phyloP scores from a whole-genome alignment of 2,113 vertebrate species.

The Prietella phreatophila region DNA sequence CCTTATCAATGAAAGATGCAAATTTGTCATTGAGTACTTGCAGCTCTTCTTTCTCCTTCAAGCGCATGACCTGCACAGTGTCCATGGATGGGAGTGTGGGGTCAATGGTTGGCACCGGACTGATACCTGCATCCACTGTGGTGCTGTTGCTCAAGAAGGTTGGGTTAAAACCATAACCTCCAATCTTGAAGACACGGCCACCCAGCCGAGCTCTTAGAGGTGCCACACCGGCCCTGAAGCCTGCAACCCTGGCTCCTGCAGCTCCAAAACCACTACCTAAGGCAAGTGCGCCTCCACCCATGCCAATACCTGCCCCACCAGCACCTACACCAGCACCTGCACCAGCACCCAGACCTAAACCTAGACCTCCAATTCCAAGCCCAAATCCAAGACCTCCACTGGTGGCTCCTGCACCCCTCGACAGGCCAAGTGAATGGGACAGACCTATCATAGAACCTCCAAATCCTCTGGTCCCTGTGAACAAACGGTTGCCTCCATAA shows the following conservation, averaged over 20 bases:
- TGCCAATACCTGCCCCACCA: slow-evolving; percentile 36
- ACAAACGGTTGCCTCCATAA: slow-evolving; percentile 63
- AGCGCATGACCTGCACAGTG: slow-evolving; percentile 56
- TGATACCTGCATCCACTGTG: slow-evolving; percentile 32
- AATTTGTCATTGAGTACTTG: slow-evolving; percentile 63
- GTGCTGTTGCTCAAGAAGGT: slow-evolving; percentile 56
- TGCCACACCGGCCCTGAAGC: slow-evolving; percentile 52
- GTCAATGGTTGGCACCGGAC: slow-evolving; percentile 59
- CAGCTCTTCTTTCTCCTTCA: slow-evolving; percentile 63
- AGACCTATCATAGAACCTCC: slow-evolving; percentile 26
- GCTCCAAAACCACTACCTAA: slow-evolving; percentile 42
- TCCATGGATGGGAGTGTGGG: slow-evolving; percentile 63
- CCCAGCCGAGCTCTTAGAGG: slow-evolving; percentile 57
- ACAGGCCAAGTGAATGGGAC: slow-evolving; percentile 48
- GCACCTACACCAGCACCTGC: slow-evolving; percentile 35
- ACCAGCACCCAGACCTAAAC: slow-evolving; percentile 19
- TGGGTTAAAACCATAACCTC: slow-evolving; percentile 61
- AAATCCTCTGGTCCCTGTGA: slow-evolving; percentile 35
- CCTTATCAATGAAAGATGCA: slow-evolving; percentile 64
- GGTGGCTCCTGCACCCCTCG: slow-evolving; percentile 30
- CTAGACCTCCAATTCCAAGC: slow-evolving; percentile 34
- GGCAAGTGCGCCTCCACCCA: slow-evolving; percentile 32
- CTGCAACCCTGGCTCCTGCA: slow-evolving; percentile 40
- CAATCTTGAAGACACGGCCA: slow-evolving; percentile 62
- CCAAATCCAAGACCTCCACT: slow-evolving; percentile 35